Conservation (phyloP, 2,797 vertebrate species). For the Ptychadena robeensis region DNA sequence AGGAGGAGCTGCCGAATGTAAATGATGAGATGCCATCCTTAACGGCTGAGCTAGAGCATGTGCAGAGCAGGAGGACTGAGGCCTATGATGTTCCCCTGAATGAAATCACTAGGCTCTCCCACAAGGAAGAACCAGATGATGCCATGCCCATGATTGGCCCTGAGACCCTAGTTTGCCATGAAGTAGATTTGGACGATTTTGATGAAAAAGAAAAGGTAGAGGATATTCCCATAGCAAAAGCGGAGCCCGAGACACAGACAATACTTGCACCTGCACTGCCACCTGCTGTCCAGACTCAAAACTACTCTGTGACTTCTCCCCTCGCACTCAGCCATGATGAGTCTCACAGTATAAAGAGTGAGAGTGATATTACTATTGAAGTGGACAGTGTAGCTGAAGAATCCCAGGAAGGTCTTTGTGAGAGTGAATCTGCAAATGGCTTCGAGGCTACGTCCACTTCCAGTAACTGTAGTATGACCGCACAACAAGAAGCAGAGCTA, state of each 20-base stretch:
- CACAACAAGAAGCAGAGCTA: conserved; percentile 79
- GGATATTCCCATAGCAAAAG: conserved; percentile 73
- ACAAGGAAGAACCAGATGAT: conserved; percentile 79
- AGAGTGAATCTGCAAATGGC: conserved; percentile 80
- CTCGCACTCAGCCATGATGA: conserved; percentile 80
- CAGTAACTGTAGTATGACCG: conserved; percentile 78
- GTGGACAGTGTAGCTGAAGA: conserved; percentile 81
- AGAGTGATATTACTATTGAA: conserved; percentile 83
- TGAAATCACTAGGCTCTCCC: conserved; percentile 57
- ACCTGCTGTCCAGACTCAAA: conserved; percentile 63
- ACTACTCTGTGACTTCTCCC: conserved; percentile 76
- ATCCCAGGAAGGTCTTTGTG: conserved; percentile 83
- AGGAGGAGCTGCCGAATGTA: conserved; percentile 72
- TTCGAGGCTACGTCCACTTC: conserved; percentile 83
- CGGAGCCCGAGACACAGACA: conserved; percentile 65
- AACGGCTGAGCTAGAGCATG: conserved; percentile 70
- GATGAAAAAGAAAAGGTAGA: conserved; percentile 92
- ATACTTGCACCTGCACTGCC: conserved; percentile 70
- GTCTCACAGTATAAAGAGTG: conserved; percentile 80
- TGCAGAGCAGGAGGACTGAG: conserved; percentile 65
- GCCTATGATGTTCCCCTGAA: conserved; percentile 57
- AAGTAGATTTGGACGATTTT: conserved; percentile 93
- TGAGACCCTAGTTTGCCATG: conserved; percentile 91
- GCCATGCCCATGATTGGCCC: conserved; percentile 89
- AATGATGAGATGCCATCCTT: conserved; percentile 78